phyloP scores from a whole-genome alignment of 2,797 vertebrate genomes.

The Echiichthys vipera region DNA sequence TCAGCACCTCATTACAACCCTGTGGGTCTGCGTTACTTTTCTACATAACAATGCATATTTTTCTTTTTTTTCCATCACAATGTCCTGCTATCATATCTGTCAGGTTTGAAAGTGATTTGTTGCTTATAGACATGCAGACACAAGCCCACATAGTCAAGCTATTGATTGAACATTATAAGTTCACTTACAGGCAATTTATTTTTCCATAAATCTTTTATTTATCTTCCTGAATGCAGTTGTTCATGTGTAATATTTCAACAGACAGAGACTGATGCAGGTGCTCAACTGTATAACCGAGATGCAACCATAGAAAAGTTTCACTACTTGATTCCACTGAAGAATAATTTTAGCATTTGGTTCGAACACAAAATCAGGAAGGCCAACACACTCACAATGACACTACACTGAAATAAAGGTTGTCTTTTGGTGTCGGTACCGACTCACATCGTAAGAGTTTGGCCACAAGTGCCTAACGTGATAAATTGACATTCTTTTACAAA shows the following conservation, averaged over 20 bases:
- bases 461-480: background rate
- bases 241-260: background rate
- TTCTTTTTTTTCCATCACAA: constrained; percentile 43
- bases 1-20: too few relatives aligned
- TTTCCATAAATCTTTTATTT: background rate
- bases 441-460: too few relatives aligned
- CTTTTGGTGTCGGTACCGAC: too few relatives aligned
- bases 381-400: background rate
- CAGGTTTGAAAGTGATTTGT: constrained; percentile 28
- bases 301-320: constrained; percentile 29
- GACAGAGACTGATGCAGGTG: background rate
- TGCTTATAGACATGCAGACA: constrained; percentile 20
- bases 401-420: background rate
- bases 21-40: too few relatives aligned
- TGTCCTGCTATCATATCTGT: constrained; percentile 27
- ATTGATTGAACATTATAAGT: constrained; percentile 22
- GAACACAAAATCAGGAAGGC: constrained; percentile 23
- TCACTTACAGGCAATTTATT: constrained; percentile 3
- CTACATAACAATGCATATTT: too few relatives aligned
- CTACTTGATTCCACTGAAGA: constrained; percentile 7
- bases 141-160: background rate
- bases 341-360: constrained; percentile 6
- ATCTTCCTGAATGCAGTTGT: background rate
- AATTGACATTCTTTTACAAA: background rate
- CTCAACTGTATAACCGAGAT: background rate